Evolutionary conservation across 2,888 invertebrate genomes (phyloP).

Genomic region (Tenthredo distinguenda): DNA sequence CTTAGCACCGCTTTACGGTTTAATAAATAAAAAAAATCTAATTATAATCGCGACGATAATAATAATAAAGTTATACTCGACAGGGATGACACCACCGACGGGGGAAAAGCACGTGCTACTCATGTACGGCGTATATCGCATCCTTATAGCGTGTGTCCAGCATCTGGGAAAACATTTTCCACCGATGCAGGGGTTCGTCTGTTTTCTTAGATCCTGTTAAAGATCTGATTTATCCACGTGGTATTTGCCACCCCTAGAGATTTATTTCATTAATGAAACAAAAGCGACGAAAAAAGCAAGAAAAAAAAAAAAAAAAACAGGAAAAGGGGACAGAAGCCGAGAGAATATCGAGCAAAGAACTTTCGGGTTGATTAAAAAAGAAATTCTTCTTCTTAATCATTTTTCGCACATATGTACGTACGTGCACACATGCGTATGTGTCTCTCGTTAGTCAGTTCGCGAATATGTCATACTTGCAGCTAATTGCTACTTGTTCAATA

Average conservation of each 20-base stretch:
- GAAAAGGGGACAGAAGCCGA: too few relatives aligned
- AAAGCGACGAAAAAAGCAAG: neutral
- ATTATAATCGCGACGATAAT: neutral
- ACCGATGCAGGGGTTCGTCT: neutral
- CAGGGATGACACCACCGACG: neutral
- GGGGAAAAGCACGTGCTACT: neutral
- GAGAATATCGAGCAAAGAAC: neutral
- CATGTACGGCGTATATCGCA: neutral
- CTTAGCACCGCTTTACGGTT: neutral
- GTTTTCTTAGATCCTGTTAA: constrained; percentile 40
- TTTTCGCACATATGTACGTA: neutral
- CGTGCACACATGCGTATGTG: neutral
- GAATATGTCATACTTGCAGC: too few relatives aligned
- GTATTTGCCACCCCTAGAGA: neutral
- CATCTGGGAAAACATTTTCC: constrained; percentile 44
- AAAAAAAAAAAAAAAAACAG: neutral
- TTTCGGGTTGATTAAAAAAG: too few relatives aligned
- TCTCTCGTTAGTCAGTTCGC: too few relatives aligned
- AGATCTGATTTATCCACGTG: constrained; percentile 26
- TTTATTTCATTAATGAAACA: constrained; percentile 15
- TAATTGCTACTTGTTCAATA: too few relatives aligned
- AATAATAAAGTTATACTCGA: neutral
- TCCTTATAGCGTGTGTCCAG: constrained; percentile 16
- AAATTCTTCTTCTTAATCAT: too few relatives aligned
- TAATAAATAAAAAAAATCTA: neutral